Percentiles rank a stretch among this genome's conserved stretches.
Evolutionary conservation across 2,113 vertebrate genomes (phyloP).

Genomic region (Anoura caudifer): DNA sequence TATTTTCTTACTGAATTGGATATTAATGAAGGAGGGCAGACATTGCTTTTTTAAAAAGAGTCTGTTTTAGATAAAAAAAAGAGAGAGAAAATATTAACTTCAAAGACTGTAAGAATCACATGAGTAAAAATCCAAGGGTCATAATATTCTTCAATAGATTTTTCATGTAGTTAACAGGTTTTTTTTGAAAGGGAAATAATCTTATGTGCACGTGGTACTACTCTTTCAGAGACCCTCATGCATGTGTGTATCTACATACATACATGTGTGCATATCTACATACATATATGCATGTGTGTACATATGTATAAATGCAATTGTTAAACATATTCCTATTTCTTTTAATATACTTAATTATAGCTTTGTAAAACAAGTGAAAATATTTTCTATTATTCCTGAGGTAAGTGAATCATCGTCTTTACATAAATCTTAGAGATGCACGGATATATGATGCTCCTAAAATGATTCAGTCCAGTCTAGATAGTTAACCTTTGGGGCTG

Average conservation of each 20-base stretch:
- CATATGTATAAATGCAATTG: not conserved
- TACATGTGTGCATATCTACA: not conserved
- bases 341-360: not conserved
- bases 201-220: not conserved
- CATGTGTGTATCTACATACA: not conserved
- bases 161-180: not conserved
- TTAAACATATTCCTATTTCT: not conserved
- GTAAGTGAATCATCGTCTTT: not conserved
- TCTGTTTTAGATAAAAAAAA: not conserved
- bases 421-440: not conserved
- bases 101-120: not conserved
- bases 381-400: not conserved
- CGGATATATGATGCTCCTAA: not conserved
- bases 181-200: not conserved
- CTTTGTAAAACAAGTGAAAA: not conserved
- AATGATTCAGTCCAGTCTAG: not conserved
- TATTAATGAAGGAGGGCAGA: not conserved
- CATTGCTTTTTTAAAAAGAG: not conserved
- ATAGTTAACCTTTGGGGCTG: not conserved
- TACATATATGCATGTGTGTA: not conserved
- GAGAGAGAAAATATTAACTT: slow-evolving; percentile 25
- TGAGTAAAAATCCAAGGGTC: not conserved
- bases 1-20: not conserved
- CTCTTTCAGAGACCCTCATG: not conserved
- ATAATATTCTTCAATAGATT: not conserved